Evolutionary conservation across 2,888 invertebrate genomes (phyloP).

Genomic region (Cephus sareptanus): DNA sequence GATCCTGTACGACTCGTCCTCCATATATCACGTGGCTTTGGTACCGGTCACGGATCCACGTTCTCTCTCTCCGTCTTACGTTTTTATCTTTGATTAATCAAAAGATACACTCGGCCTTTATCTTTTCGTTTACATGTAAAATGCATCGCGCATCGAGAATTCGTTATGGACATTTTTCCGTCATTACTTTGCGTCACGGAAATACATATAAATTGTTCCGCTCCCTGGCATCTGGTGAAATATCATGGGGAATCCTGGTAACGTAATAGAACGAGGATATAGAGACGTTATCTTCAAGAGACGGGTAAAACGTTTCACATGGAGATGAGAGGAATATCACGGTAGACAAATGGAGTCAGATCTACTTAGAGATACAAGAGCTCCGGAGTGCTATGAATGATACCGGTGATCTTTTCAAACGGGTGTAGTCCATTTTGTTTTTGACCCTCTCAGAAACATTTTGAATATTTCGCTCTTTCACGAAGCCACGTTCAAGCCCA

Average conservation of each 20-base stretch:
- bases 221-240: background rate
- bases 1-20: background rate
- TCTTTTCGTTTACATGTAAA: constrained; percentile 18
- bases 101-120: constrained; percentile 15
- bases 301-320: constrained; percentile 17
- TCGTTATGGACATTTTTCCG: background rate
- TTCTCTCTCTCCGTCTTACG: background rate
- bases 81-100: constrained; percentile 1
- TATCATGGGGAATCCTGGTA: background rate
- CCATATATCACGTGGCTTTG: background rate
- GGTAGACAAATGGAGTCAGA: constrained; percentile 27
- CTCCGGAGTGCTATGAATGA: constrained; percentile 14
- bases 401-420: constrained; percentile 10
- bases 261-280: constrained; percentile 6
- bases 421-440: constrained; percentile 2
- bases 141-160: background rate
- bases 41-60: background rate
- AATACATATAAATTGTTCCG: background rate
- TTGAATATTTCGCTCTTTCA: background rate
- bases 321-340: constrained; percentile 24
- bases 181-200: background rate
- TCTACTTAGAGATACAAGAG: constrained; percentile 13
- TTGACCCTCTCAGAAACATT: background rate
- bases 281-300: constrained; percentile 15
- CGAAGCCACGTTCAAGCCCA: no score